Conservation (phyloP, 2,888 invertebrate genomes). For the Parasteatoda lunata region DNA sequence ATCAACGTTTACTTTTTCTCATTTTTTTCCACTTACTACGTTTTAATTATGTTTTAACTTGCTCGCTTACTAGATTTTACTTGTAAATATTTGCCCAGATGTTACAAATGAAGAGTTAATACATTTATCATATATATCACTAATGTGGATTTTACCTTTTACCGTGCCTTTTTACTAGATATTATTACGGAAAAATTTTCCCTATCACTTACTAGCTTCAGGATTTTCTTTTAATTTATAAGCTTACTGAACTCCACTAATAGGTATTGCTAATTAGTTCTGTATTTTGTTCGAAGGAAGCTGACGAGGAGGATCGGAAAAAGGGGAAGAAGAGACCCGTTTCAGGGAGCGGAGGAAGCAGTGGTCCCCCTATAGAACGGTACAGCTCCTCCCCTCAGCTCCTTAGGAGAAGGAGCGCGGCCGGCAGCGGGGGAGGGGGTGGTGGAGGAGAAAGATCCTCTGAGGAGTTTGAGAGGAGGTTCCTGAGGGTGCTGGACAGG, state of each 20-base stretch:
- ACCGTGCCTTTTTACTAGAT: too few species aligned
- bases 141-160: too few species aligned
- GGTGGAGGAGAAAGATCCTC: slow-evolving; percentile 47
- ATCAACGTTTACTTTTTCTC: background rate
- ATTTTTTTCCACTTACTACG: background rate
- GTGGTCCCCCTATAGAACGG: slow-evolving; percentile 32
- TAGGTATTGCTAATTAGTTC: too few species aligned
- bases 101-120: too few species aligned
- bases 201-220: too few species aligned
- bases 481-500: slow-evolving; percentile 57
- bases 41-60: background rate
- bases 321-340: slow-evolving; percentile 14
- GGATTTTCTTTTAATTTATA: too few species aligned
- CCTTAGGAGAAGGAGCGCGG: slow-evolving; percentile 31
- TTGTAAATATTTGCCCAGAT: background rate
- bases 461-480: slow-evolving; percentile 59
- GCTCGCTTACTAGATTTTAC: background rate
- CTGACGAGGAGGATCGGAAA: slow-evolving; percentile 47
- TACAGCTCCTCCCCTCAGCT: slow-evolving; percentile 53
- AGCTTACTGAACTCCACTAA: too few species aligned
- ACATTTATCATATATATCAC: too few species aligned
- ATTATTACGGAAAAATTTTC: too few species aligned
- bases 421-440: background rate
- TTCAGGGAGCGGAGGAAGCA: slow-evolving; percentile 4
- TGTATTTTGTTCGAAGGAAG: slow-evolving; percentile 18